These are phyloP conservation scores for Fragum fragum DNA, from an alignment of 2,888 invertebrate species.

Conservation along the genomic window DNA sequence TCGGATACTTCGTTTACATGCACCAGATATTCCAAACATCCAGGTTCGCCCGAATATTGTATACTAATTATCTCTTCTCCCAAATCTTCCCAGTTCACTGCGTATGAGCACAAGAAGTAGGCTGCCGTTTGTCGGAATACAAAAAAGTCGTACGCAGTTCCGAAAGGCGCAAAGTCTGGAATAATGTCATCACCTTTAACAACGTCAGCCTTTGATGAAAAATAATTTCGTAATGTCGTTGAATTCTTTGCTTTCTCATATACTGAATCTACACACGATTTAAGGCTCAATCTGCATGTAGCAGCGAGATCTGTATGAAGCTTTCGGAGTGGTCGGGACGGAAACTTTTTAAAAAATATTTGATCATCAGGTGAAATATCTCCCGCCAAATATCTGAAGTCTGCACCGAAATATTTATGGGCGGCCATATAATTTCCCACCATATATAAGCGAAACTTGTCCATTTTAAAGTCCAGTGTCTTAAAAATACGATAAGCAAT, in stretches of 20 bases:
- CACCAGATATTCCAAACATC: conserved; percentile 67
- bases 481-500: not conserved
- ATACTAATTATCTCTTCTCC: not conserved
- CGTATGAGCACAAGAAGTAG: conserved; percentile 83
- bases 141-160: conserved; percentile 69
- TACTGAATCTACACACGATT: conserved; percentile 68
- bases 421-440: conserved; percentile 72
- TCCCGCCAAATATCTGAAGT: conserved; percentile 61
- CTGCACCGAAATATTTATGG: conserved; percentile 72
- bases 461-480: not conserved
- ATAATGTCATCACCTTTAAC: not conserved
- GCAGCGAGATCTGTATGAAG: conserved; percentile 52
- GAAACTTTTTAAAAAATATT: conserved; percentile 73
- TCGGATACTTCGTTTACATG: conserved; percentile 57
- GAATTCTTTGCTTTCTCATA: conserved; percentile 53
- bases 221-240: conserved; percentile 51
- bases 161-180: conserved; percentile 44
- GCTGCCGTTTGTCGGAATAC: conserved; percentile 74
- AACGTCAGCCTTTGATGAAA: not conserved
- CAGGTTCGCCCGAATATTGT: conserved; percentile 5
- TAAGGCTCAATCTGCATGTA: conserved; percentile 64
- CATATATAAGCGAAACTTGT: conserved; percentile 42
- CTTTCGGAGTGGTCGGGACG: conserved; percentile 69
- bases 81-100: conserved; percentile 60
- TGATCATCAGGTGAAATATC: conserved; percentile 50